Base-by-base conservation (phyloP, 1,140 invertebrate species). In the Euwallacea similis region DNA sequence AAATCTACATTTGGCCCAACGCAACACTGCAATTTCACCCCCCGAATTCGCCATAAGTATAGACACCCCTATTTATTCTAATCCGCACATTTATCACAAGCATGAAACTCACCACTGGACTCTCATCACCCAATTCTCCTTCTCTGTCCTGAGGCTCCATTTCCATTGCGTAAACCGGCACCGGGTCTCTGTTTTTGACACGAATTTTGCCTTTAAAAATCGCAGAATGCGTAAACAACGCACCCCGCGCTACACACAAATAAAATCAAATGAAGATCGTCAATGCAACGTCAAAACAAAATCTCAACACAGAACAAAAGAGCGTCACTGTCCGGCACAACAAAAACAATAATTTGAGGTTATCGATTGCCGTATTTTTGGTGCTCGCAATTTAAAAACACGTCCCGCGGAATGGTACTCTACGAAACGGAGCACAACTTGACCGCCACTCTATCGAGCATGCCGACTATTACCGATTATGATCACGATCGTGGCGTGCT, bases 141-240 rank as follows among this genome's bases (percentile, higher is more conserved):
- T 94, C 91, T 80, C 91, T 87, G 82, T 91, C 90, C 74, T 89
- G 86, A 85, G 90, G 90, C 83, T 90, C 88, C 83, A 89, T 87
- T 75, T 89, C 89, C 90, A 93, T 92, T 84, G 89, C 89, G 86
- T 92, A 92, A 84, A 90, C 89, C 84, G 91, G 91, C 81, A 92
- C 87, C 79, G 92, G 92, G 80, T 93, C 91, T 87, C 89, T 88
- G 82, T 93, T 93, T 90, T 93, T 94, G 81, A 93, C 90, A 86
- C 92, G 89, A 93, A 93, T 94, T 89, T 93, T 94, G 91, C 85
- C 85, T 86, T 78, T 87, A 87, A 72, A 74, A 54, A 58, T 74
- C 61, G 80, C 78, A 80, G 79, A 80, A 80, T 80, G 80, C 79
- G 62, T 44, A 0, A 9, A 10, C 42, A 21, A 73, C 74, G 78